Evolutionary conservation across 2,113 vertebrate species (phyloP).

Genomic region (Gallinago jamesoni): DNA sequence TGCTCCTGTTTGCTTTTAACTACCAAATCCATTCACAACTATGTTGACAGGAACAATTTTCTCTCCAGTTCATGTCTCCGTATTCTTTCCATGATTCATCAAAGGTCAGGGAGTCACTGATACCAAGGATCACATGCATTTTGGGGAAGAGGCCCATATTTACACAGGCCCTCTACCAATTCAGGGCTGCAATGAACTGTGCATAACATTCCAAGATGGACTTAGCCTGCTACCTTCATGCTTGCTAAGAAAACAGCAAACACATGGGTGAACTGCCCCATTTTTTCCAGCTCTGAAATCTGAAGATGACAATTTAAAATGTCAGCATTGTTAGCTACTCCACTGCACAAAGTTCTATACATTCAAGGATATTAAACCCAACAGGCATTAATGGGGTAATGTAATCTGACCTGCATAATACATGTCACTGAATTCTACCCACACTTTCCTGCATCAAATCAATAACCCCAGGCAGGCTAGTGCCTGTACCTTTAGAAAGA

Average conservation of each 20-base stretch:
- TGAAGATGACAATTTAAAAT: slow-evolving; percentile 43
- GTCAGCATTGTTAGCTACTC: slow-evolving; percentile 29
- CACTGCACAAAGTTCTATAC: background rate
- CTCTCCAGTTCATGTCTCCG: background rate
- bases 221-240: background rate
- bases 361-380: slow-evolving; percentile 28
- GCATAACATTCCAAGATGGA: background rate
- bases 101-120: background rate
- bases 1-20: background rate
- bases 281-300: slow-evolving; percentile 20
- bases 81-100: background rate
- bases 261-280: background rate
- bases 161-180: background rate
- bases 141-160: background rate
- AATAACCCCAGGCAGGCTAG: background rate
- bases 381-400: slow-evolving; percentile 1
- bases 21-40: background rate
- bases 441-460: background rate
- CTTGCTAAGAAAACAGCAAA: slow-evolving; percentile 35
- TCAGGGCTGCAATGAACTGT: background rate
- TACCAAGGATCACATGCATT: background rate
- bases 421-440: slow-evolving; percentile 27
- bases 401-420: slow-evolving; percentile 24
- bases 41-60: background rate
- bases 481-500: background rate